Evolutionary conservation across 2,113 vertebrate species (phyloP), one percentile per base, ranked within the genome.

Genomic region (Strix aluco): DNA sequence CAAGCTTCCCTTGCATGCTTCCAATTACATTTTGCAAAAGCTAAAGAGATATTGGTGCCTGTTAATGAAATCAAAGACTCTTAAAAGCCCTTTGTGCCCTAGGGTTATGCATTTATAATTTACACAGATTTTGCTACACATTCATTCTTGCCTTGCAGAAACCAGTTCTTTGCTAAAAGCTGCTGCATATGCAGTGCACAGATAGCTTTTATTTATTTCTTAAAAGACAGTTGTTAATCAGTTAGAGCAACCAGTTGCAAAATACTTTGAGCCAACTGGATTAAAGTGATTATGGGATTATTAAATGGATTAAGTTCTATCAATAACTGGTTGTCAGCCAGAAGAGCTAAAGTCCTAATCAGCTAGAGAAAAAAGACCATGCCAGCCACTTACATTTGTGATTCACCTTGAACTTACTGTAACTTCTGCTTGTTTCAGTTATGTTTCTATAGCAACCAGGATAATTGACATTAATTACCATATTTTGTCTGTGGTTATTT

Each of bases 391-490:
- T 70, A 32, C 23, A 44, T 90, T 95, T 90, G 73, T 71, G 84
- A 74, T 95, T 98, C 97, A 98, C 96, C 96, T 98, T 97, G 95
- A 97, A 97, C 74, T 80, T 94, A 52, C 86, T 92, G 84, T 92
- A 96, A 96, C 91, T 96, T 96, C 71, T 92, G 59, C 97, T 96
- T 94, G 92, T 94, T 97, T 95, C 88, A 67, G 90, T 93, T 95
- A 81, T 0, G 90, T 97, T 98, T 78, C 97, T 73, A 95, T 95
- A 97, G 97, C 96, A 98, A 98, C 97, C 67, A 88, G 90, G 78
- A 61, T 96, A 98, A 98, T 94, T 98, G 97, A 96, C 94, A 96
- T 95, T 96, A 97, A 97, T 98, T 94, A 96, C 75, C 77, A 51
- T 87, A 80, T 95, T 95, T 91, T 88, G 57, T 94, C 83, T 94